Percentiles rank a stretch among this genome's conserved stretches.
Evolutionary conservation across 2,113 vertebrate genomes (phyloP).

Genomic region (Anseranas semipalmata): DNA sequence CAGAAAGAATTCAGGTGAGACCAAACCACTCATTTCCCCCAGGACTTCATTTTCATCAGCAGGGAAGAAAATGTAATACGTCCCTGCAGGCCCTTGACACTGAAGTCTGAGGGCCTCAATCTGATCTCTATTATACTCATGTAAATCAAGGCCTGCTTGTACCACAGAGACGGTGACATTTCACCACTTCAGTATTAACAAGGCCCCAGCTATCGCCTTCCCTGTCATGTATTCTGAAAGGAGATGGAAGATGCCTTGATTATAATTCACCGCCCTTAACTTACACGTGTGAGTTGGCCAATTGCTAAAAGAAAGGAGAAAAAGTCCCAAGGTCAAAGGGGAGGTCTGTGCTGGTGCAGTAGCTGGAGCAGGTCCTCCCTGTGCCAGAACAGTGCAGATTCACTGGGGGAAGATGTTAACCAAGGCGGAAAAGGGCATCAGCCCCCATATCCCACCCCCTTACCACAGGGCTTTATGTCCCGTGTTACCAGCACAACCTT

Average conservation of each 20-base stretch:
- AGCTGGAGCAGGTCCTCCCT: neutral
- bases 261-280: neutral
- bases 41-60: constrained; percentile 3
- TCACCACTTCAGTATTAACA: neutral
- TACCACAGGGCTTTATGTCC: neutral
- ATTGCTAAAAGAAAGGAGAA: neutral
- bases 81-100: neutral
- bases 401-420: neutral
- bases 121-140: neutral
- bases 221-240: neutral
- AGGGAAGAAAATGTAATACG: constrained; percentile 6
- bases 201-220: neutral
- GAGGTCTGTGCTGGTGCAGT: neutral
- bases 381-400: neutral
- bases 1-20: constrained; percentile 28
- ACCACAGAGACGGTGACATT: neutral
- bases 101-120: neutral
- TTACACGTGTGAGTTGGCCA: neutral
- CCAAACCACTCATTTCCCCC: neutral
- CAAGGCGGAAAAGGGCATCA: neutral
- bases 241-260: neutral
- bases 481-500: fast-evolving
- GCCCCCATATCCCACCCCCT: neutral
- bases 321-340: neutral
- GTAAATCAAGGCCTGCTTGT: constrained; percentile 3